Conservation (phyloP, 1,140 invertebrate species). For the Pectinophora gossypiella region DNA sequence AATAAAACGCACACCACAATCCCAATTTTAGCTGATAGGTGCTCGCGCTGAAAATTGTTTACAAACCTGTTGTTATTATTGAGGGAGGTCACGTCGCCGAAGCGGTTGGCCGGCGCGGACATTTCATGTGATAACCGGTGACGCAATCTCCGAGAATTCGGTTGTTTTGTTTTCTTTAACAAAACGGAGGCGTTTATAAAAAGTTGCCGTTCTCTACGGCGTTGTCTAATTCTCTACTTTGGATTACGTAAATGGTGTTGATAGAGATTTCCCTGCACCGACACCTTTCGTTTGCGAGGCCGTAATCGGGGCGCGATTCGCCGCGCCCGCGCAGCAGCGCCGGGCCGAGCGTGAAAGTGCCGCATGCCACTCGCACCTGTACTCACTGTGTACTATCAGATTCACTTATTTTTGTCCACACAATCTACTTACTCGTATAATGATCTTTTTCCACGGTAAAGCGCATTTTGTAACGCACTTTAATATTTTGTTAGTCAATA, state of each 20-base stretch:
- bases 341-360: slow-evolving; percentile 58
- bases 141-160: background rate
- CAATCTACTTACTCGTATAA: too few relatives aligned
- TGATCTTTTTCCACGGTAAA: too few relatives aligned
- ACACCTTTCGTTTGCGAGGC: slow-evolving; percentile 32
- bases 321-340: slow-evolving; percentile 14
- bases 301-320: slow-evolving; percentile 26
- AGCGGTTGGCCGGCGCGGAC: too few relatives aligned
- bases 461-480: too few relatives aligned
- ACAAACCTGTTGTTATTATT: slow-evolving; percentile 5
- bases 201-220: background rate
- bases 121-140: background rate
- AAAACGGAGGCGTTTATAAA: background rate
- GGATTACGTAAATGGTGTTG: slow-evolving; percentile 29
- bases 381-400: slow-evolving; percentile 13
- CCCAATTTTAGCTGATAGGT: background rate
- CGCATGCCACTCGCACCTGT: slow-evolving; percentile 23
- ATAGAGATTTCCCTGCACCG: slow-evolving; percentile 31
- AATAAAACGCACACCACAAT: slow-evolving; percentile 15
- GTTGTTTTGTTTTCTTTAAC: background rate
- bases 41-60: background rate
- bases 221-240: background rate
- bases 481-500: too few relatives aligned
- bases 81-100: slow-evolving; percentile 20
- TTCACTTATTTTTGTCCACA: slow-evolving; percentile 14